phyloP scores from a whole-genome alignment of 2,888 invertebrate species.

The Acleris holmiana region DNA sequence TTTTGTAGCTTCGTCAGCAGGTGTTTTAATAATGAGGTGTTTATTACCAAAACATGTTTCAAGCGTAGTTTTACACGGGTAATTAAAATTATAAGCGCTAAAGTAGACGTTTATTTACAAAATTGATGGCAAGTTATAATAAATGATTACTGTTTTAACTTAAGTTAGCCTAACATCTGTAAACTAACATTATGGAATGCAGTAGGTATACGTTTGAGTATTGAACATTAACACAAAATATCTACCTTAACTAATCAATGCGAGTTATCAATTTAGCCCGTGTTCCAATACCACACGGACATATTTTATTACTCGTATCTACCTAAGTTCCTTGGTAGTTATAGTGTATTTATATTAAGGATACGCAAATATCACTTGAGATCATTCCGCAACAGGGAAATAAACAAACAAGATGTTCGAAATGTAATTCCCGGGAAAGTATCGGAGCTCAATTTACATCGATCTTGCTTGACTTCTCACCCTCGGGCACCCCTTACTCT shows the following conservation, averaged over 20 bases:
- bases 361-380: slow-evolving; percentile 6
- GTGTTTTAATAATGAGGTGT: slow-evolving; percentile 7
- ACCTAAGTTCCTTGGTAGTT: neutral
- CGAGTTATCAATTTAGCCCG: too few species aligned
- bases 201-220: too few species aligned
- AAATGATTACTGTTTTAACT: too few species aligned
- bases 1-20: slow-evolving; percentile 22
- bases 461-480: slow-evolving; percentile 53
- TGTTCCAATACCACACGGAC: neutral
- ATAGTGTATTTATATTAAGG: neutral
- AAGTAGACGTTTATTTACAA: too few species aligned
- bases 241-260: too few species aligned
- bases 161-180: too few species aligned
- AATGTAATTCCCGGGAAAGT: slow-evolving; percentile 34
- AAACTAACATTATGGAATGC: too few species aligned
- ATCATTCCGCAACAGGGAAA: slow-evolving; percentile 23
- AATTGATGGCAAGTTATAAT: too few species aligned
- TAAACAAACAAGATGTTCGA: slow-evolving; percentile 35
- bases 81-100: too few species aligned
- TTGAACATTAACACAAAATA: too few species aligned
- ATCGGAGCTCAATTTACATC: slow-evolving; percentile 50
- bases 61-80: neutral
- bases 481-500: slow-evolving; percentile 40
- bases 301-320: neutral
- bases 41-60: neutral